Evolutionary conservation across 2,113 vertebrate species (phyloP), one percentile per base, ranked within the genome.

Genomic region (Scortum barcoo): DNA sequence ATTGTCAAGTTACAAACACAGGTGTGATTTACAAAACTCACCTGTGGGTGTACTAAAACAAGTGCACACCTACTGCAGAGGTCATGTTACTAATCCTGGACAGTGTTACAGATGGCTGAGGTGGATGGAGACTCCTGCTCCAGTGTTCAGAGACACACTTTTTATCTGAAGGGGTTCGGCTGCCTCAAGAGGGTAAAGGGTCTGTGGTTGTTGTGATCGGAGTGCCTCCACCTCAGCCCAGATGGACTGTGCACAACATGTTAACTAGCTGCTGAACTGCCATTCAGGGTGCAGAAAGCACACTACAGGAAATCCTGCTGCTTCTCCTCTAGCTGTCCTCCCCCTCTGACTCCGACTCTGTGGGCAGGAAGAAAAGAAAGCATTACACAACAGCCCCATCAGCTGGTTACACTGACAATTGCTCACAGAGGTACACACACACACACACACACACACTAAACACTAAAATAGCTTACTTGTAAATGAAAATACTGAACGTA

Each of bases 311-410:
- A 7, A 19, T 26, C n/a, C 50, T 66, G 46, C 82, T 61, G 30
- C 46, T 54, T 12, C 40, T 51, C 58, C 51, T 83, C 95, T 95
- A 97, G 85, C 95, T 96, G 57, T 96, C 97, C 71, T 98, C 97
- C 19, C 94, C 96, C 93, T 98, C 97, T 0, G 97, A 98, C 86
- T 97, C 97, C 0, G 97, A 97, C 89, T 97, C 97, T 98, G 88
- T 24, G 60, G 66, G 58, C 92, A 94, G 54, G 92, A 33, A 61
- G 48, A 87, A n/a, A 66, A 33, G 85, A 63, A 85, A 36, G 28
- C 38, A 38, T 26, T 62, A 19, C 38, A 26, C 16, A 24, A 50
- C 14, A 20, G 36, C 38, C 5, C 33, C 66, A 42, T 54, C 72
- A 53, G 51, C 44, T 84, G 87, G 46, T 62, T 0, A 17, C 10